These are phyloP conservation scores for Drosophila yakuba DNA, from an alignment of 1,140 invertebrate species.

Conservation along the genomic window DNA sequence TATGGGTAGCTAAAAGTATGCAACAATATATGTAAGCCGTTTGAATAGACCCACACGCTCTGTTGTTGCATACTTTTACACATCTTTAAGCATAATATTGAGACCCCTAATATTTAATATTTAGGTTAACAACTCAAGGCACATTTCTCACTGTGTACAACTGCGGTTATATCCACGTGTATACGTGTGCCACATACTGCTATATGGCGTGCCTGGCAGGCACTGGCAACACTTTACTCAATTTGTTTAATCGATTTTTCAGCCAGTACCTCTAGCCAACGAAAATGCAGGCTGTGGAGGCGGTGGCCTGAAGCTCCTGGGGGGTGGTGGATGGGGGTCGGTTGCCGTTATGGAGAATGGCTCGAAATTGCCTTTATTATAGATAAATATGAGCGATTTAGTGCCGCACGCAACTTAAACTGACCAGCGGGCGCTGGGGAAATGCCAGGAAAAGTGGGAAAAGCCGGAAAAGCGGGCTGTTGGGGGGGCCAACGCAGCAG, in stretches of 20 bases:
- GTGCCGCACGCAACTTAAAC: slow-evolving; percentile 69
- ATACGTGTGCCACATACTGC: slow-evolving; percentile 42
- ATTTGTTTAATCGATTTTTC: slow-evolving; percentile 83
- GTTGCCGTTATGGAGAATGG: slow-evolving; percentile 24
- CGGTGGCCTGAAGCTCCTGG: background rate
- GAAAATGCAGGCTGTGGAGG: slow-evolving; percentile 5
- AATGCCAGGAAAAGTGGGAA: slow-evolving; percentile 6
- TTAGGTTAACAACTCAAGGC: background rate
- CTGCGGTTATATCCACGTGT: slow-evolving; percentile 6
- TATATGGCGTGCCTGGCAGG: slow-evolving; percentile 49
- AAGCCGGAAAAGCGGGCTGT: background rate
- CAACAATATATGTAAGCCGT: no score
- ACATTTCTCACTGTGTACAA: slow-evolving; percentile 1
- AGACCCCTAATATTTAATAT: background rate
- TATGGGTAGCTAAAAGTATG: no score
- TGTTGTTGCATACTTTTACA: no score
- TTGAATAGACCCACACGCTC: no score
- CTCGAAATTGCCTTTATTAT: slow-evolving; percentile 80
- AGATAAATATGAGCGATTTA: slow-evolving; percentile 79
- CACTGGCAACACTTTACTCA: slow-evolving; percentile 76
- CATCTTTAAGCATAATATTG: background rate
- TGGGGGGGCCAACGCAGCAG: background rate
- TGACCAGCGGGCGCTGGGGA: slow-evolving; percentile 31
- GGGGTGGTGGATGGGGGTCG: background rate
- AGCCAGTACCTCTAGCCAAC: slow-evolving; percentile 50